Percentiles rank a stretch among this genome's conserved stretches.
phyloP scores from a whole-genome alignment of 2,888 invertebrate genomes.

The Rotaria socialis region DNA sequence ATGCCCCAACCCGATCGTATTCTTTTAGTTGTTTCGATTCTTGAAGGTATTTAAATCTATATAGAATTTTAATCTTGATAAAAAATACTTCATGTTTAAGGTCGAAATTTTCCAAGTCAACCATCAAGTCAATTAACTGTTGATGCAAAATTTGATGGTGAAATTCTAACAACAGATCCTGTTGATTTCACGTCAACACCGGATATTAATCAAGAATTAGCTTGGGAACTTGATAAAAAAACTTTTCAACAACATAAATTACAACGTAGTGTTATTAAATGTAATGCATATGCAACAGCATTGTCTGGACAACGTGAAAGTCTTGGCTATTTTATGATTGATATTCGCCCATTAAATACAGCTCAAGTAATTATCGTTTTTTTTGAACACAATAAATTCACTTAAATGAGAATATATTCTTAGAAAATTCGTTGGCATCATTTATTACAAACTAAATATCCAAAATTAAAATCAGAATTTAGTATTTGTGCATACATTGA shows the following conservation, averaged over 20 bases:
- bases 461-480: constrained; percentile 58
- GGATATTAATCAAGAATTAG: constrained; percentile 60
- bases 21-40: constrained; percentile 30
- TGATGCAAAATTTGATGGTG: constrained; percentile 61
- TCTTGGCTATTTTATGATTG: constrained; percentile 60
- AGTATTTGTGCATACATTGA: constrained; percentile 57
- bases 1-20: constrained; percentile 21
- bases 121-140: constrained; percentile 55
- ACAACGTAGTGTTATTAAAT: constrained; percentile 59
- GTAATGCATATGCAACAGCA: background rate
- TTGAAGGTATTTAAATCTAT: background rate
- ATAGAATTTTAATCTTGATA: background rate
- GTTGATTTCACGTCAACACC: constrained; percentile 58
- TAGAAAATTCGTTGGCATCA: constrained; percentile 59
- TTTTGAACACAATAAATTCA: background rate
- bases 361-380: constrained; percentile 51
- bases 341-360: constrained; percentile 56
- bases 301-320: constrained; percentile 58
- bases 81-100: constrained; percentile 47
- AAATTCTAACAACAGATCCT: constrained; percentile 59
- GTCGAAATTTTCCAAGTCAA: constrained; percentile 59
- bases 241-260: constrained; percentile 59
- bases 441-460: constrained; percentile 59
- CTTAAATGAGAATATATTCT: constrained; percentile 43
- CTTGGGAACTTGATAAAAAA: constrained; percentile 61